Evolutionary conservation across 2,113 vertebrate genomes (phyloP).

Genomic region (Motacilla tschutschensis): DNA sequence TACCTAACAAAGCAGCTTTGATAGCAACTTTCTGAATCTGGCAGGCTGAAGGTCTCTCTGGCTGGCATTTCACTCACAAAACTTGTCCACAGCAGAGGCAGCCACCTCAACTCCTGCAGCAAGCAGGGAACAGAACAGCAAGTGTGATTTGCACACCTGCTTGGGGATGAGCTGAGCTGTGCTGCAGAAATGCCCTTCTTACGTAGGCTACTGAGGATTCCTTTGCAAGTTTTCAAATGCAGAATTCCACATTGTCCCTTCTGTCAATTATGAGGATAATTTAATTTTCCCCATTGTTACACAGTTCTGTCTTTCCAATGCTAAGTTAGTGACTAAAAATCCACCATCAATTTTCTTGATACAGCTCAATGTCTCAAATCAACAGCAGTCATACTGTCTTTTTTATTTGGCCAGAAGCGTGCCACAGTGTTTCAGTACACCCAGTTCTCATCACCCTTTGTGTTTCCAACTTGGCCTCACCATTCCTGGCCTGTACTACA

Average conservation of each 20-base stretch:
- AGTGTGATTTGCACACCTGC: neutral
- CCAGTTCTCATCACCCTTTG: neutral
- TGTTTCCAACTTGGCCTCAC: neutral
- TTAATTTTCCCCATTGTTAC: neutral
- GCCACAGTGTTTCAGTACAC: neutral
- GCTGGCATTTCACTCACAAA: neutral
- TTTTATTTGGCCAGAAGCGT: neutral
- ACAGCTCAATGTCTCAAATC: neutral
- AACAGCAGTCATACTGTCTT: accelerated
- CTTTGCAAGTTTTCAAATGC: neutral
- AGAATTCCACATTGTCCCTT: neutral
- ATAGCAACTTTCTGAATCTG: accelerated
- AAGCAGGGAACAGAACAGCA: neutral
- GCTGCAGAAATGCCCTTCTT: neutral
- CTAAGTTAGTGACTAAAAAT: neutral
- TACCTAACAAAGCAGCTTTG: neutral
- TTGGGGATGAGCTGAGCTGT: neutral
- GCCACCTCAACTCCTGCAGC: neutral
- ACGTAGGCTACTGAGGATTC: neutral
- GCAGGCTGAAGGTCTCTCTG: neutral
- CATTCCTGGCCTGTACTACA: neutral
- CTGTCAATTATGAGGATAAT: neutral
- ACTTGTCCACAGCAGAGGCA: neutral
- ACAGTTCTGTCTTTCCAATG: neutral
- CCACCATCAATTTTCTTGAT: accelerated